Conservation (phyloP, 2,888 invertebrate species). For the Caenorhabditis sp. region DNA sequence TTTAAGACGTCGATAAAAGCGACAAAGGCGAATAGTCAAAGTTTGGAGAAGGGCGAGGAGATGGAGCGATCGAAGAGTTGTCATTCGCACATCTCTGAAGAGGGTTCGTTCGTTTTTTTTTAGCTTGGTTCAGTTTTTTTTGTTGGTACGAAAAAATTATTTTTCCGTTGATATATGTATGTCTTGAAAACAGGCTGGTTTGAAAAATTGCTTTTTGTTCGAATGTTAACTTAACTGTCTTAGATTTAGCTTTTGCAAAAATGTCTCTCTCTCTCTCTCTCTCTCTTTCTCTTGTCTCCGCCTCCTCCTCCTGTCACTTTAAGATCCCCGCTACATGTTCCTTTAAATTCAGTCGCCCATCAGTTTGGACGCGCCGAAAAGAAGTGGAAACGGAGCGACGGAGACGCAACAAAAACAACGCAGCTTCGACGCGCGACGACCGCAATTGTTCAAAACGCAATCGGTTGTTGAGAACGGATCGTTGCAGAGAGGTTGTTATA, state of each 20-base stretch:
- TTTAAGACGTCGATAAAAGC: constrained; percentile 7
- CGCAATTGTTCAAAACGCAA: constrained; percentile 65
- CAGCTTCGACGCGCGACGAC: constrained; percentile 53
- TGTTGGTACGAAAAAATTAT: neutral
- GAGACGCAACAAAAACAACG: constrained; percentile 46
- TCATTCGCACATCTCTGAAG: constrained; percentile 50
- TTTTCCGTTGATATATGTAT: neutral
- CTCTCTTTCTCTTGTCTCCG: neutral
- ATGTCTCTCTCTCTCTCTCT: neutral
- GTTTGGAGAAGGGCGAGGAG: neutral
- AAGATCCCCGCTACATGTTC: neutral
- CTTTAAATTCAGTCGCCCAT: constrained; percentile 33
- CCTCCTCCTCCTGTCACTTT: neutral
- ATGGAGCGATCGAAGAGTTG: constrained; percentile 42
- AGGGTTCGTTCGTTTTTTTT: constrained; percentile 19
- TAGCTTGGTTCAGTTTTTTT: neutral
- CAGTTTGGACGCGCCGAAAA: constrained; percentile 40
- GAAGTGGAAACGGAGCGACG: neutral
- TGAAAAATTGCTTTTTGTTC: constrained; percentile 7
- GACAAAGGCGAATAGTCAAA: neutral
- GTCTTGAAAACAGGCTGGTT: too few species aligned
- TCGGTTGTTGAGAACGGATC: constrained; percentile 58
- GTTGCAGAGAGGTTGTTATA: constrained; percentile 34
- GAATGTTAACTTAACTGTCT: constrained; percentile 4
- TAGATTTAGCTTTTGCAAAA: neutral